A percentile compares a stretch with the other conserved stretches of the same genome.
Evolutionary conservation across 1,140 invertebrate genomes (phyloP).

Genomic region (Eumaeus atala): DNA sequence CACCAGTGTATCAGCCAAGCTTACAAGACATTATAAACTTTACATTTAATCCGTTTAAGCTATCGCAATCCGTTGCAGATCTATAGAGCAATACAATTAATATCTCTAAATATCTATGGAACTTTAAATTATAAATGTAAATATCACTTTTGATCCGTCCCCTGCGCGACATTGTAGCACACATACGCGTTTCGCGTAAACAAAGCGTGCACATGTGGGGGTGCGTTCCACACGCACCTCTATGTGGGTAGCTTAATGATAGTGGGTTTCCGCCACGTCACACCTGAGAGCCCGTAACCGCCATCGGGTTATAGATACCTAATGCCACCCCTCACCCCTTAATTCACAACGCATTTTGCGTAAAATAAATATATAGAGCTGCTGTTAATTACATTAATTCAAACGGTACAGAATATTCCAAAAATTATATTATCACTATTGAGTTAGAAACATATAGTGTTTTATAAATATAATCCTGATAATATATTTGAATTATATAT

Average conservation of each 20-base stretch:
- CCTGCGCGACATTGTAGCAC: conserved; percentile 26
- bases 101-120: too few species aligned
- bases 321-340: conserved; percentile 58
- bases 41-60: too few species aligned
- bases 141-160: conserved; percentile 45
- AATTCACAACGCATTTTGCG: conserved; percentile 51
- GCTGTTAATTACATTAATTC: conserved; percentile 9
- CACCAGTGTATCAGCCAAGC: too few species aligned
- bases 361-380: conserved; percentile 34
- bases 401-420: too few species aligned
- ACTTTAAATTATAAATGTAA: conserved; percentile 1
- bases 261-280: conserved; percentile 67
- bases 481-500: too few species aligned
- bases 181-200: conserved; percentile 42
- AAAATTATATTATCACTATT: too few species aligned
- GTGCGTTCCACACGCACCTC: conserved; percentile 37
- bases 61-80: too few species aligned
- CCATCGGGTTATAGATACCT: conserved; percentile 62
- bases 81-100: too few species aligned
- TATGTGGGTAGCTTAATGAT: conserved; percentile 71
- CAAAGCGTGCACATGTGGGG: conserved; percentile 36
- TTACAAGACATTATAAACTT: too few species aligned
- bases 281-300: conserved; percentile 68
- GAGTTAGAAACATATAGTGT: too few species aligned
- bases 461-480: too few species aligned